Evolutionary conservation across 2,888 invertebrate genomes (phyloP), one percentile per base, ranked within the genome.

Genomic region (Ectemnius continuus): DNA sequence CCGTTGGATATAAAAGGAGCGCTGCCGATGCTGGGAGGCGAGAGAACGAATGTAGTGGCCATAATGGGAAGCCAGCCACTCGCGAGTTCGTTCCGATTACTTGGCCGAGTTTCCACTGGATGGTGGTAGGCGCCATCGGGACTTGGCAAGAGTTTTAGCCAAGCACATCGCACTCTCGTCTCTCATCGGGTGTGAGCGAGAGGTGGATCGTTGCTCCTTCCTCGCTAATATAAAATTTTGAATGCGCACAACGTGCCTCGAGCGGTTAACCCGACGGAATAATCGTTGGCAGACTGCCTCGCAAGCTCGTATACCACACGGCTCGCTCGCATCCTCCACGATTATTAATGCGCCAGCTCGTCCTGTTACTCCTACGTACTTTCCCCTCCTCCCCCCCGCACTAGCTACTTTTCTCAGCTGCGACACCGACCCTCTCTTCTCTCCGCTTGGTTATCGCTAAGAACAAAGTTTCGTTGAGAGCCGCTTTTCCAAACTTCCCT

Each of bases 221-320:
- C 16, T 28, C 8, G 23, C 58, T 66, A 48, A 66, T 59, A 59
- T 59, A 45, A 58, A 66, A 66, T 66, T 52, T 66, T 58, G 66
- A 46, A 58, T 67, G 59, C 63, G 60, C 45, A 63, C 58, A 16
- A 67, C 56, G 62, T 45, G 60, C 57, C 4, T 11, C 58, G 23
- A 6, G 28, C 13, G 48, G 46, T 36, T 73, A 73, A 73, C 58
- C 61, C 65, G 73, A 60, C 65, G 18, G 36, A 13, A 61, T 18
- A 60, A 65, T 66, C 61, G 46, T 71, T 71, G 65, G 70, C 69
- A 69, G 14, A 13, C 16, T 18, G 66, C 65, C 70, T 61, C 47
- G 16, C 6, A 16, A n/a, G 26, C 14, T 48, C 52, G 36, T 36
- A 36, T 36, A 36, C 36, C 36, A 36, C 11, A 36, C 36, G 36